Base-by-base conservation (phyloP, 30 jellyfish, hydroid and myxozoan genomes). In the Hydra vulgaris region DNA sequence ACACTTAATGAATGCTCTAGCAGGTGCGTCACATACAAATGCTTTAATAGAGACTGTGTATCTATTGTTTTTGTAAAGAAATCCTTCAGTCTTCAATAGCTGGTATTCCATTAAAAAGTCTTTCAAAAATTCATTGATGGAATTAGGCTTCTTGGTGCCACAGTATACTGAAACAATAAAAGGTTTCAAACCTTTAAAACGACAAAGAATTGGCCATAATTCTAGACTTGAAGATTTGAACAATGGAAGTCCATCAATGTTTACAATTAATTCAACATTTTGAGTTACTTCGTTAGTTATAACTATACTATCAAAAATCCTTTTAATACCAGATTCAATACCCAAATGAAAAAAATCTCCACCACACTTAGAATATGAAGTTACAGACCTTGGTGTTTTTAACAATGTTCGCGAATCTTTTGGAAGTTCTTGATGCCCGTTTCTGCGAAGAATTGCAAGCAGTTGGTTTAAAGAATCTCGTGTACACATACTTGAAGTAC, bases 11-110 rank as follows among this genome's bases (percentile, higher is more conserved):
- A 82, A 82, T n/a, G 83, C 69, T 54, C 89, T 72, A 17, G 84
- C 86, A 20, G 89, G 89, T 16, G 89, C 84, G 75, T 82, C 89
- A 71, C 89, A 82, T 21, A 71, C 23, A 53, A 82, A 72, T 16
- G 74, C 53, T n/a, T 52, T 21, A 17, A 55, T 72, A 53, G 56
- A 54, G 26, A 82, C 89, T 15, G 66, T 26, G 20, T 25, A 26
- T 21, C 25, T 21, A 24, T 53, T 54, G 27, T 26, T 77, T 78
- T 54, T 77, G 69, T 19, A 78, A 54, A n/a, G 25, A 69, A 78
- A 25, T 54, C 85, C 85, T 40, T 73, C 54, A n/a, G 27, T 24
- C 61, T 53, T 26, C 61, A 82, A 17, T 18, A 70, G 18, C 69
- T 72, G 26, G 26, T 20, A 56, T 56, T 82, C 85, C 25, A 24